Evolutionary conservation across 2,797 vertebrate species (phyloP), one percentile per base, ranked within the genome.

Genomic region (Esox lucius): DNA sequence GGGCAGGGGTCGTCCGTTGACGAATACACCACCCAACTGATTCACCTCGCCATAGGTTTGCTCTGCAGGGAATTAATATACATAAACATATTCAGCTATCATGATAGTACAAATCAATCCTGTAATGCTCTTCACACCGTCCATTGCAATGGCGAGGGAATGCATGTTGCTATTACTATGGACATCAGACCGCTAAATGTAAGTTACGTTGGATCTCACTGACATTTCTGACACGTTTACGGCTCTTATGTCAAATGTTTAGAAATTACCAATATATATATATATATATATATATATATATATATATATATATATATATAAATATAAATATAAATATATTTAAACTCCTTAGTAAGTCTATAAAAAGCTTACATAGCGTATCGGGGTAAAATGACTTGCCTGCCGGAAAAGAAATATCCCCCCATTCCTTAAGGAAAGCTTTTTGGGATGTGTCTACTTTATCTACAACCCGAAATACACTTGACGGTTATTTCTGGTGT

Each of bases 1-100:
- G 87, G 98, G 98, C 81, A 99, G 91, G 35, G 97, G 98, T 84
- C 98, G 93, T 76, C 98, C 98, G 78, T 99, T 99, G 73, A 99
- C 97, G 83, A 99, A 99, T 73, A 99, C 97, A 2, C 98, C 98
- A 71, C 98, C 98, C 73, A 99, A 84, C 89, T 99, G 98, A 91
- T 99, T 99, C 90, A 99, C 98, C 90, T 99, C 98, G 86, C 98
- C 98, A 88, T 98, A 99, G 4, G 95, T 96, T 96, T 99, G 98
- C 93, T 99, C 98, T 97, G 90, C 68, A 77, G 68, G 31, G 71
- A 46, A 67, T 75, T 1, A 4, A 71, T 8, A 81, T 42, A 66
- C 51, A 53, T 4, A 80, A 6, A 65, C 6, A 28, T 39, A 24
- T 51, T 46, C 31, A 68, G 56, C 61, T 31, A 15, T 31, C 26